Conservation (phyloP, 1,140 invertebrate genomes). For the Orchestia grillus region DNA sequence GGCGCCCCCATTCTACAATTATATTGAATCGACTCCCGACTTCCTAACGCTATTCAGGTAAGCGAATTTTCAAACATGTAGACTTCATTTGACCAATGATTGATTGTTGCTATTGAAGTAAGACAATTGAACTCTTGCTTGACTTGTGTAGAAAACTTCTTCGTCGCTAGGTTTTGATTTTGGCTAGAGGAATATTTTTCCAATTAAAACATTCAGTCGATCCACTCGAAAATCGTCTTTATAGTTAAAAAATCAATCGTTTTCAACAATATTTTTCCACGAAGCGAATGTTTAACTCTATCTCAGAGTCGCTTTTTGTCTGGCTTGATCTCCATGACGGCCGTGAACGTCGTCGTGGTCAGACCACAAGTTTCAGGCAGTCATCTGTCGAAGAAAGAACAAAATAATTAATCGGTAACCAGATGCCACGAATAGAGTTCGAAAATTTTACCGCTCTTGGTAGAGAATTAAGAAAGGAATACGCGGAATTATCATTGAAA, state of each 20-base stretch:
- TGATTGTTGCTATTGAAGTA: neutral
- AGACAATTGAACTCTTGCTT: neutral
- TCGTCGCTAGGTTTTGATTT: neutral
- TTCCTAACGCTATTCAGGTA: neutral
- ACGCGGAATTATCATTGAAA: too few relatives aligned
- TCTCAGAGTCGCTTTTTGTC: too few relatives aligned
- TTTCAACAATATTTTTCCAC: neutral
- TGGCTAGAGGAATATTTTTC: neutral
- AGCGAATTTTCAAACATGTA: neutral
- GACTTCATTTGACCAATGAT: neutral
- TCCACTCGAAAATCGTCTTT: neutral
- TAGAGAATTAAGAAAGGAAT: too few relatives aligned
- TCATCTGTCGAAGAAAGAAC: too few relatives aligned
- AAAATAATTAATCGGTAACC: too few relatives aligned
- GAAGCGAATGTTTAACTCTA: neutral
- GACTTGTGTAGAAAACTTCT: neutral
- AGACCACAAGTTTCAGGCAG: too few relatives aligned
- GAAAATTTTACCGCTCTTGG: too few relatives aligned
- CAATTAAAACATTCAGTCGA: neutral
- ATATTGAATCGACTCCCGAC: neutral
- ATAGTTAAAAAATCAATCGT: neutral
- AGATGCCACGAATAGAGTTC: too few relatives aligned
- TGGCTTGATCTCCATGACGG: too few relatives aligned
- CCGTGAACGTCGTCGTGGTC: too few relatives aligned
- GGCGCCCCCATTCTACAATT: neutral